phyloP scores from a whole-genome alignment of 2,797 vertebrate species.

The Anguilla marmorata region DNA sequence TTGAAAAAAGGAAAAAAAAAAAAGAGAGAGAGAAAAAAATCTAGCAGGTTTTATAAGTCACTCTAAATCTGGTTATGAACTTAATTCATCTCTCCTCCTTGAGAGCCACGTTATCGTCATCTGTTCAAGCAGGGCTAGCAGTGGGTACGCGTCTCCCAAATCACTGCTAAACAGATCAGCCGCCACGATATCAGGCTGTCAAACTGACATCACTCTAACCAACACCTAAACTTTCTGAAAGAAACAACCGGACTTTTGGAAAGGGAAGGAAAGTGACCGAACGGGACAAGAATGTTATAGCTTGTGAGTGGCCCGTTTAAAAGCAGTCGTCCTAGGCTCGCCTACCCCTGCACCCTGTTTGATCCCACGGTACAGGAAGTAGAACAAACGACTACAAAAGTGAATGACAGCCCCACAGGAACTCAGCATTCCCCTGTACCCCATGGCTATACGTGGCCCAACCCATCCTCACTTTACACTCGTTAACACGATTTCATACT shows the following conservation, averaged over 20 bases:
- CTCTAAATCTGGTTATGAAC: neutral
- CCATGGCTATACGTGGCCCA: conserved; percentile 55
- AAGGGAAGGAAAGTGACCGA: conserved; percentile 56
- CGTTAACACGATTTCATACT: neutral
- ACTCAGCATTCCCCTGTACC: conserved; percentile 64
- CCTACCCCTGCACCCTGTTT: neutral
- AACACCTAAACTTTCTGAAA: conserved; percentile 48
- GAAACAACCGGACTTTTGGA: conserved; percentile 49
- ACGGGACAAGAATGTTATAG: conserved; percentile 65
- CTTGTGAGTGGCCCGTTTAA: conserved; percentile 62
- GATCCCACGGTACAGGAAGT: neutral
- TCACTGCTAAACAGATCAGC: neutral
- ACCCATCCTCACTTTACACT: conserved; percentile 48
- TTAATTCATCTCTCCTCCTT: neutral
- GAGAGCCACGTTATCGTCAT: neutral
- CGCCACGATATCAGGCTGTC: conserved; percentile 6
- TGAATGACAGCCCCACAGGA: conserved; percentile 56
- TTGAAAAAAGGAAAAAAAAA: neutral
- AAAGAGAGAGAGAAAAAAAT: neutral
- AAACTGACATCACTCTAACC: conserved; percentile 45
- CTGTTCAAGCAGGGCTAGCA: neutral
- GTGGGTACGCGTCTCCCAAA: neutral
- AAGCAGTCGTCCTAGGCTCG: conserved; percentile 59
- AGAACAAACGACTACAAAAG: neutral
- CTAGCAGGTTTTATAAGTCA: conserved; percentile 11